Evolutionary conservation across 1,140 invertebrate genomes (phyloP).

Genomic region (Condylostylus longicornis): DNA sequence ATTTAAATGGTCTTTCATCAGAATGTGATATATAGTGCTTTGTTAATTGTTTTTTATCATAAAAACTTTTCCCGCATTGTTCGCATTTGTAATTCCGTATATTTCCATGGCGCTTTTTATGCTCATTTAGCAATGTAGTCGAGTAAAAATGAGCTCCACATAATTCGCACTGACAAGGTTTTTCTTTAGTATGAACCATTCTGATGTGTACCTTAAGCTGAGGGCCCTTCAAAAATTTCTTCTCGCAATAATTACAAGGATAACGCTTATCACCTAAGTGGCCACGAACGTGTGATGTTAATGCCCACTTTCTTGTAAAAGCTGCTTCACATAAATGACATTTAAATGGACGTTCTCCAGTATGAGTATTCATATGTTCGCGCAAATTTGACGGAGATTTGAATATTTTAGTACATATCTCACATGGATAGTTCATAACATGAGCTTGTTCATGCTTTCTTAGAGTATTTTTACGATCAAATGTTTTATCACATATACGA

Average conservation of each 20-base stretch:
- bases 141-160: slow-evolving; percentile 24
- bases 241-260: slow-evolving; percentile 33
- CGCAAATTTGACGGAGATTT: slow-evolving; percentile 13
- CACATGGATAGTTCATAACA: no score
- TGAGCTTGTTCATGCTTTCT: no score
- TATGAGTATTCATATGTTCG: slow-evolving; percentile 32
- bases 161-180: slow-evolving; percentile 36
- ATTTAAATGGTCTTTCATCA: slow-evolving; percentile 29
- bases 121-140: neutral
- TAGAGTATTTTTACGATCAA: no score
- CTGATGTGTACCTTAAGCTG: slow-evolving; percentile 35
- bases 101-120: neutral
- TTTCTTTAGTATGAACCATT: slow-evolving; percentile 40
- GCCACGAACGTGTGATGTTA: neutral
- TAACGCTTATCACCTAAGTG: slow-evolving; percentile 32
- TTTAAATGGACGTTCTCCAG: no score
- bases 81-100: neutral
- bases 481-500: no score
- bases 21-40: slow-evolving; percentile 27
- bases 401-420: neutral
- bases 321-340: neutral
- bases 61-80: neutral
- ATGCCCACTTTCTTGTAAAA: neutral
- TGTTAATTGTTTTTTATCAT: neutral
- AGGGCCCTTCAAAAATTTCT: slow-evolving; percentile 39